Base-by-base conservation (phyloP, 2,888 invertebrate species). In the Pterostichus niger region DNA sequence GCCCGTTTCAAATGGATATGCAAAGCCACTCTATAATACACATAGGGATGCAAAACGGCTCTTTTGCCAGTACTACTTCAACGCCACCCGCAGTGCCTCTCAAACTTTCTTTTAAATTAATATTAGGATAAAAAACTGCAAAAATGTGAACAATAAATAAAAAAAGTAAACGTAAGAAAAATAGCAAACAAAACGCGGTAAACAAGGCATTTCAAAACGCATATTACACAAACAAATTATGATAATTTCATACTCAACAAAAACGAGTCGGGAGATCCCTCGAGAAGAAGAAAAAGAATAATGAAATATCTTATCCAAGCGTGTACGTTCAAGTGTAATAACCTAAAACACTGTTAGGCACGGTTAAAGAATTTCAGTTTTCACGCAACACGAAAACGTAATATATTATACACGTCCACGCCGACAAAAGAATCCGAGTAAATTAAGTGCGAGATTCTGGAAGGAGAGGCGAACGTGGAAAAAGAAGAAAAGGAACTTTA, bases 361-460 rank as follows among this genome's bases (percentile, higher is more conserved):
- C 17, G 81, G 81, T 56, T 81, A 81, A 81, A 81, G 71, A 73
- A 81, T 81, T 81, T 56, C 81, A 71, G 73, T 81, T 81, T 81
- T 81, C 73, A 81, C 81, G 40, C 71, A 81, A 73, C 73, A 73
- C 56, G 73, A 81, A 71, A 73, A 40, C 54, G 71, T 71, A 56
- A 73, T 81, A 81, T 81, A 81, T 81, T 81, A 73, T 81, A 73
- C 49, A 56, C 73, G 81, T 81, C 61, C 24, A 24, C 78, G 44
- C 46, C 56, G 71, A 73, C 81, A 81, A 83, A 83, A 81, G 73
- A 73, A 80, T 81, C 59, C 83, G 78, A 61, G 52, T 80, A 80
- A 84, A 81, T 84, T 80, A 81, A 84, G 83, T 81, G 79, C 80
- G 80, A 76, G 81, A 64, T 76, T 73, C 80, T 49, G 64, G 49